These are phyloP conservation scores for Diploscapter pachys DNA, from an alignment of 1,140 invertebrate genomes.

Conservation along the genomic window DNA sequence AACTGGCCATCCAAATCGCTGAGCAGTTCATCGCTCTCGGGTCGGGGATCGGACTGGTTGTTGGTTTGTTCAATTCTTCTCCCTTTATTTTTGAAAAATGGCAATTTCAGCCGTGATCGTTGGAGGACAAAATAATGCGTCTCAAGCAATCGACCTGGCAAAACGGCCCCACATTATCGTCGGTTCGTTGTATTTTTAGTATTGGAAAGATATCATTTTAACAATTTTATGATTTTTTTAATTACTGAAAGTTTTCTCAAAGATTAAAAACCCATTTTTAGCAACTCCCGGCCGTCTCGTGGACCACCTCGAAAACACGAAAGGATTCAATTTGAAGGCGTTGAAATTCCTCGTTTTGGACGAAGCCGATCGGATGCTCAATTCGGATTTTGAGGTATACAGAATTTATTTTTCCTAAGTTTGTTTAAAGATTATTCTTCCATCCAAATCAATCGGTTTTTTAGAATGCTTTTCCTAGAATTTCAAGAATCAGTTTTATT, in stretches of 20 bases:
- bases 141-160: slow-evolving; percentile 80
- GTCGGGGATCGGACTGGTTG: slow-evolving; percentile 85
- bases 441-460: not conserved
- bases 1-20: slow-evolving; percentile 89
- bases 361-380: slow-evolving; percentile 88
- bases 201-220: not conserved
- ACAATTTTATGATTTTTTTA: no score
- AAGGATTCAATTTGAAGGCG: slow-evolving; percentile 82
- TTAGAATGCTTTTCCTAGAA: not conserved
- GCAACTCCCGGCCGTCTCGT: slow-evolving; percentile 83
- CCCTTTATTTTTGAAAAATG: slow-evolving; percentile 22
- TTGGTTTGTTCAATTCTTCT: slow-evolving; percentile 65
- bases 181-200: slow-evolving; percentile 1
- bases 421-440: not conserved
- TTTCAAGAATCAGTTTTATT: not conserved
- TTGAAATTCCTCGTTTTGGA: slow-evolving; percentile 92
- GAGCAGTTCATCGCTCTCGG: slow-evolving; percentile 85
- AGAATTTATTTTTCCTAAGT: not conserved
- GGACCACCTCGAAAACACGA: slow-evolving; percentile 87
- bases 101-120: slow-evolving; percentile 76
- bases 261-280: not conserved
- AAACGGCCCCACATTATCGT: slow-evolving; percentile 94
- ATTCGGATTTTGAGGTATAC: slow-evolving; percentile 84
- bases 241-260: no score
- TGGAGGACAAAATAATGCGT: slow-evolving; percentile 95